A percentile compares a stretch with the other conserved stretches of the same genome.
These are phyloP conservation scores for Cynopterus sphinx DNA, from an alignment of 2,797 vertebrate species.

Conservation along the genomic window DNA sequence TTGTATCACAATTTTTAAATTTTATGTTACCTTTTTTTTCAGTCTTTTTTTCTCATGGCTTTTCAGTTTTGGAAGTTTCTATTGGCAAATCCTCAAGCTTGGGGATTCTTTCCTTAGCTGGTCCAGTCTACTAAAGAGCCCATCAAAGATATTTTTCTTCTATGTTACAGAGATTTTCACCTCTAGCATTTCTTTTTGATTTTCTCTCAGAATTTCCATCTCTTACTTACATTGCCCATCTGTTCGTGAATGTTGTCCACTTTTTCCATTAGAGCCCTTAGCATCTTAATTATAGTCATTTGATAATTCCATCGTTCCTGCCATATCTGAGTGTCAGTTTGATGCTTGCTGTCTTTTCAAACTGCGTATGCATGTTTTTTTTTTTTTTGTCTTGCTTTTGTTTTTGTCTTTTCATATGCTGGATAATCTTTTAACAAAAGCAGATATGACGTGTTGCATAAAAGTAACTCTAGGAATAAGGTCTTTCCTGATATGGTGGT, in stretches of 20 bases:
- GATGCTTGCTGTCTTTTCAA: neutral
- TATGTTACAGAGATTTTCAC: neutral
- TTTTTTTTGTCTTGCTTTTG: no score
- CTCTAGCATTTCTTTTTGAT: neutral
- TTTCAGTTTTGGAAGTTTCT: neutral
- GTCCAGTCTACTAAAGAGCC: neutral
- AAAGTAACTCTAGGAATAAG: neutral
- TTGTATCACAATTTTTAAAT: neutral
- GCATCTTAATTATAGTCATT: neutral
- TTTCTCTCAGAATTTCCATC: neutral
- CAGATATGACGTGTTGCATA: no score
- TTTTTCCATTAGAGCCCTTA: neutral
- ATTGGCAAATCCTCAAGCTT: neutral
- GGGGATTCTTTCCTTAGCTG: neutral
- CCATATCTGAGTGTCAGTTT: neutral
- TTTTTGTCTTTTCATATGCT: neutral
- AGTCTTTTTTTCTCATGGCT: neutral
- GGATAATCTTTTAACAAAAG: neutral
- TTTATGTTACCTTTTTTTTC: neutral
- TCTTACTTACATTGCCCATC: neutral
- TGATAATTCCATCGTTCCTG: neutral
- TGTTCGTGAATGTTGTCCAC: neutral
- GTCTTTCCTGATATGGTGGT: neutral
- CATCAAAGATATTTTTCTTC: neutral
- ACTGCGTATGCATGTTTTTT: neutral